Percentiles rank a stretch among this genome's conserved stretches.
Evolutionary conservation across 23 tunicate species (phyloP).

Genomic region (Corella eumyota): DNA sequence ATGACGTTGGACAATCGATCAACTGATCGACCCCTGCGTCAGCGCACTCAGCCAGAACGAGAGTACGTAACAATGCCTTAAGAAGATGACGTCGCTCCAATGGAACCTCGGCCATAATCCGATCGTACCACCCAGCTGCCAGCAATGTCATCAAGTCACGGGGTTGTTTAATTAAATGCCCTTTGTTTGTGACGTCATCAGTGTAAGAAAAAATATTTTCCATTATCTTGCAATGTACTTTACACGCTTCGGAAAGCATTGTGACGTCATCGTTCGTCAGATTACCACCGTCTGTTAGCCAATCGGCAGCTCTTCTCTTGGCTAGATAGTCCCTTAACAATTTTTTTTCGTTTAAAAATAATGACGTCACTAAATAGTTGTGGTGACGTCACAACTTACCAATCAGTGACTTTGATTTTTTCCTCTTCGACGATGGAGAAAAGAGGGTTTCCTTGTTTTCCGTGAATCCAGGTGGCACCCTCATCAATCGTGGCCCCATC

Average conservation of each 20-base stretch:
- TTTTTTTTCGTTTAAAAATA: neutral
- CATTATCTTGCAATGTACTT: neutral
- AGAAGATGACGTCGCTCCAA: neutral
- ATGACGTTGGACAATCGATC: neutral
- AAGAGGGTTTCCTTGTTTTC: neutral
- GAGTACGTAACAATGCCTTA: neutral
- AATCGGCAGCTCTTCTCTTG: neutral
- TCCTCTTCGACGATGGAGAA: neutral
- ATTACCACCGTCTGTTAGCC: neutral
- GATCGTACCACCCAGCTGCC: constrained; percentile 2
- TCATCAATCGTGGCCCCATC: constrained; percentile 12
- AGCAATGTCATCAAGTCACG: neutral
- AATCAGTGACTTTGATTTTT: neutral
- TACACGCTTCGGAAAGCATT: neutral
- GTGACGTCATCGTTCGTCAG: neutral
- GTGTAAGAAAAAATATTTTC: neutral
- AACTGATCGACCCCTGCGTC: neutral
- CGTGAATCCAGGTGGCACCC: constrained; percentile 7
- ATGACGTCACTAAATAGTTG: no score
- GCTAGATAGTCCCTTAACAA: neutral
- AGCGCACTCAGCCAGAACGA: neutral
- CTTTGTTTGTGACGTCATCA: no score
- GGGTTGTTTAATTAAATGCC: no score
- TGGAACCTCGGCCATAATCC: neutral
- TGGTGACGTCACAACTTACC: neutral